Percentiles rank a stretch among this genome's conserved stretches.
Evolutionary conservation across 92 coral and sea anemone genomes (phyloP).

Genomic region (Umimayanthus kanabou): DNA sequence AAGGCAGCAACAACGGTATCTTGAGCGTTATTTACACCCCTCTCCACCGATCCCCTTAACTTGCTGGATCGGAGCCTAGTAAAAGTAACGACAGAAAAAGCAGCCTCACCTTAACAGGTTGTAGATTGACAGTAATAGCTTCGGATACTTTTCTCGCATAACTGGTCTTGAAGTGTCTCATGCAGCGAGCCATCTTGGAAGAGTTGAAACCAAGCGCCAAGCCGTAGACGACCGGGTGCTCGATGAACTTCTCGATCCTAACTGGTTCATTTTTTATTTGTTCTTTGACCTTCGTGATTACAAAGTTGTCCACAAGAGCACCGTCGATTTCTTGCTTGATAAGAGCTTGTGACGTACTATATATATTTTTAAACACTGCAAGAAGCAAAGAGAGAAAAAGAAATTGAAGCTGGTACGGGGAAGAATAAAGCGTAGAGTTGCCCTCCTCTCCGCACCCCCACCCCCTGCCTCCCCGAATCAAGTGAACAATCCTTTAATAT

Average conservation of each 20-base stretch:
- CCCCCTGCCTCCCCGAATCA: too few relatives aligned
- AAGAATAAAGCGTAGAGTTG: too few relatives aligned
- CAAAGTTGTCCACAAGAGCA: conserved; percentile 47
- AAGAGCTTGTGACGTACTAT: conserved; percentile 23
- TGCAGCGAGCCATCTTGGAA: conserved; percentile 33
- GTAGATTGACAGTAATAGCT: conserved; percentile 25
- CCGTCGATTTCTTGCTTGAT: conserved; percentile 35
- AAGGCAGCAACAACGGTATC: too few relatives aligned
- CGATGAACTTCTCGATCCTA: conserved; percentile 49
- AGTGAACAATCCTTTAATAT: too few relatives aligned
- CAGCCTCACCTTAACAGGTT: conserved; percentile 22
- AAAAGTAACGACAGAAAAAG: neutral
- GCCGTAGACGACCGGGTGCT: conserved; percentile 56
- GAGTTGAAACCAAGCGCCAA: conserved; percentile 41
- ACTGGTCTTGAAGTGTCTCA: conserved; percentile 44
- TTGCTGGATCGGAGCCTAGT: neutral
- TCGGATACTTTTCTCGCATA: conserved; percentile 38
- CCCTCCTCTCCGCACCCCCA: too few relatives aligned
- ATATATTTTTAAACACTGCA: conserved; percentile 23
- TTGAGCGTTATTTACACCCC: neutral
- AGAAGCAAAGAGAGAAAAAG: neutral
- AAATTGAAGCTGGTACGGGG: too few relatives aligned
- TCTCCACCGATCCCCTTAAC: neutral
- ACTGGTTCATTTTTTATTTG: conserved; percentile 17
- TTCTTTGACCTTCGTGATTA: conserved; percentile 37